Percentiles rank a stretch among this genome's conserved stretches.
Evolutionary conservation across 2,888 invertebrate genomes (phyloP).

Genomic region (Strigamia crassipes): DNA sequence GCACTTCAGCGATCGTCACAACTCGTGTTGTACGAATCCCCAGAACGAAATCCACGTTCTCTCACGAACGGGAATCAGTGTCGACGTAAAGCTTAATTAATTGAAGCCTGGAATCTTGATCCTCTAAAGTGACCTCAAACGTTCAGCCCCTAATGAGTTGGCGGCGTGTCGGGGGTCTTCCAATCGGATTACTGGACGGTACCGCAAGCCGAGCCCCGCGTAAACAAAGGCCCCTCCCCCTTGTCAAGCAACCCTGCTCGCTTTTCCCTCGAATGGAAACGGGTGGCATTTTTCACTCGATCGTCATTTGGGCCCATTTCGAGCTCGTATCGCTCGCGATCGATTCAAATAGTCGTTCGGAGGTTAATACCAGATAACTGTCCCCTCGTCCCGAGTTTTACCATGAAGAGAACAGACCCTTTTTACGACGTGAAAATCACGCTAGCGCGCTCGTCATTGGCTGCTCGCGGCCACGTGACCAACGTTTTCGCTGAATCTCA

Average conservation of each 20-base stretch:
- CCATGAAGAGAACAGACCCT: conserved; percentile 2
- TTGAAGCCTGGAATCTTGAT: conserved; percentile 38
- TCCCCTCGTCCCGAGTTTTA: neutral
- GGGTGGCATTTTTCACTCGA: conserved; percentile 2
- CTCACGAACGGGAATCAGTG: conserved; percentile 8
- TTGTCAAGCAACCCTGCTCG: conserved; percentile 26
- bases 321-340: conserved; percentile 27
- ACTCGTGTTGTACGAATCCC: neutral
- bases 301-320: conserved; percentile 29
- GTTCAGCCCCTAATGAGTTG: conserved; percentile 37
- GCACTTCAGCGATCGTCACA: neutral
- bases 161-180: conserved; percentile 44
- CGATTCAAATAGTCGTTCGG: conserved; percentile 42
- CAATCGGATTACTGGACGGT: conserved; percentile 43
- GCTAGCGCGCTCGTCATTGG: conserved; percentile 43
- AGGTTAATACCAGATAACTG: conserved; percentile 34
- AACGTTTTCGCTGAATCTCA: conserved; percentile 49
- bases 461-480: conserved; percentile 43
- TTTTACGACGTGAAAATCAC: conserved; percentile 47
- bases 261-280: conserved; percentile 18
- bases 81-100: conserved; percentile 30
- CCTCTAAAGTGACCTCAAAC: conserved; percentile 38
- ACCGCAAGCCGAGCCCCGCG: conserved; percentile 43
- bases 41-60: conserved; percentile 19
- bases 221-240: conserved; percentile 44